Evolutionary conservation across 2,888 invertebrate genomes (phyloP), one percentile per base, ranked within the genome.

Genomic region (Trisateles emortualis): DNA sequence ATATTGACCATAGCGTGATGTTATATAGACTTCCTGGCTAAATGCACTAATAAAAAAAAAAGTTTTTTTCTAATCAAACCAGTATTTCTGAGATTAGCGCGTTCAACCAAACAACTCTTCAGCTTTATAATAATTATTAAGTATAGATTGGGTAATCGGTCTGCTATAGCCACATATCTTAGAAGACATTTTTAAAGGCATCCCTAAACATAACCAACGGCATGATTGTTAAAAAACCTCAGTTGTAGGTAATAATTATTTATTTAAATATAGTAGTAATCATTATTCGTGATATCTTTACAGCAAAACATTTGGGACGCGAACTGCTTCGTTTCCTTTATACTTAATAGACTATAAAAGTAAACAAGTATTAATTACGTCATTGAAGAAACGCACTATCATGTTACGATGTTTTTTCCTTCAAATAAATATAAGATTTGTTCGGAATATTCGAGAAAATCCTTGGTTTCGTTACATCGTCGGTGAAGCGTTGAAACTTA

Each of bases 391-490:
- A 30, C 6, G 38, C 6, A 13, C 52, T 47, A 66, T 49, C 57
- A 57, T 52, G 52, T 57, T 62, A 62, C 49, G 49, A 64, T 64
- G 56, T 52, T 57, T 57, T 66, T 64, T 57, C 63, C 63, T 52
- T 38, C 24, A 56, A 51, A 49, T 33, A 26, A 33, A 33, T 46
- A 39, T 56, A n/a, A 32, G 24, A 61, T 48, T 38, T 45, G 48
- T 46, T 10, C 29, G 33, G 32, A 38, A 33, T 42, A 35, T 42
- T 49, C 43, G 44, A 26, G 9, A 13, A 42, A 29, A 11, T 26
- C 33, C 10, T 39, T n/a, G 19, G 40, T 61, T 55, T 47, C 40
- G 40, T 22, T 33, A 56, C 51, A 51, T 30, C 24, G 9, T 43
- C 36, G 36, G 4, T 17, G 36, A 16, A 42, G 33, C 29, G 26